phyloP scores from a whole-genome alignment of 2,888 invertebrate species.

The Hybos culiciformis region DNA sequence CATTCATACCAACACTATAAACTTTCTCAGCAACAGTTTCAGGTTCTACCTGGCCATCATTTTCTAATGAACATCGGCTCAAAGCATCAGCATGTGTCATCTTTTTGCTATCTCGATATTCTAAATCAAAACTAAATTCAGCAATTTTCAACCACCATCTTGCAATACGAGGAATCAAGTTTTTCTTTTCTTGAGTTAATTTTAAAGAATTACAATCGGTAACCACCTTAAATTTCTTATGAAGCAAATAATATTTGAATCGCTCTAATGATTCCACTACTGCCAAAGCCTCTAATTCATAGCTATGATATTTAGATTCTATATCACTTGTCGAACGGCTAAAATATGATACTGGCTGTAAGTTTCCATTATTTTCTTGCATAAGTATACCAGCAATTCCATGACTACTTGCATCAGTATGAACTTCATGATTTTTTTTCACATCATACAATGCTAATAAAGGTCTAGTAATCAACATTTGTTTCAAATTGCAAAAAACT shows the following conservation, averaged over 20 bases:
- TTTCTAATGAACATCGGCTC: not conserved
- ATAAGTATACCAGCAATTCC: conserved; percentile 4
- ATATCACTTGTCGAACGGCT: conserved; percentile 1
- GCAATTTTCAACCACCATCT: conserved; percentile 5
- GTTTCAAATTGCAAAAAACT: not conserved
- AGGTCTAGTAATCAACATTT: not conserved
- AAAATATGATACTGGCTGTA: conserved; percentile 2
- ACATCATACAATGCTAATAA: not conserved
- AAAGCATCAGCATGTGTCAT: conserved; percentile 1
- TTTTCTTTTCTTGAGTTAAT: conserved; percentile 1
- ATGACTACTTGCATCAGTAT: conserved; percentile 3
- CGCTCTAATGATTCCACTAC: conserved; percentile 3
- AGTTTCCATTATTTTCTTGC: not conserved
- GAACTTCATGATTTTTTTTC: not conserved
- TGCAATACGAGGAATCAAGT: conserved; percentile 5
- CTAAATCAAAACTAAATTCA: conserved; percentile 5
- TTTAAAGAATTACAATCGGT: conserved; percentile 5
- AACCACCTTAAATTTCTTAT: conserved; percentile 3
- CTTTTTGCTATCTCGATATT: not conserved
- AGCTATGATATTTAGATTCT: conserved; percentile 1
- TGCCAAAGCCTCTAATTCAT: conserved; percentile 3
- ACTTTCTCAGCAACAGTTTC: not conserved
- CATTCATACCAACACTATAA: conserved; percentile 2
- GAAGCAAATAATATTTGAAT: conserved; percentile 1
- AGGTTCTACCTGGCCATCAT: not conserved